Conservation (phyloP, 92 coral and sea anemone genomes). For the Epizoanthus rinbou region DNA sequence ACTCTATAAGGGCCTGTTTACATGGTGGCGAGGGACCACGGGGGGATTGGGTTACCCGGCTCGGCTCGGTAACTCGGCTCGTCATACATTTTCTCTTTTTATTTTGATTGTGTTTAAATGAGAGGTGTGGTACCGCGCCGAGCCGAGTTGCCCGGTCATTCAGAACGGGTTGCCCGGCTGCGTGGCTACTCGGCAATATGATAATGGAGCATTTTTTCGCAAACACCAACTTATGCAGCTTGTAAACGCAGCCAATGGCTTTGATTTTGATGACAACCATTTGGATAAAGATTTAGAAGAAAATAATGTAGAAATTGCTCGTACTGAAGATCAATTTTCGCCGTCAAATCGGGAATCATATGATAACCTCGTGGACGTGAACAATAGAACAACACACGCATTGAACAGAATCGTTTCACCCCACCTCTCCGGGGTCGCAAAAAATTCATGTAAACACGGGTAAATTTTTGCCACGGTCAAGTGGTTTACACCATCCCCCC, state of each 20-base stretch:
- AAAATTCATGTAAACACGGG: background rate
- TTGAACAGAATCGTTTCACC: background rate
- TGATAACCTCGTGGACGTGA: constrained; percentile 16
- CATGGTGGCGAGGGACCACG: constrained; percentile 8
- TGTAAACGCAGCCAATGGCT: background rate
- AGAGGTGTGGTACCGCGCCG: background rate
- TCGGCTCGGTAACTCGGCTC: background rate
- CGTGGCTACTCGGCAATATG: background rate
- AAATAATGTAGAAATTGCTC: constrained; percentile 1
- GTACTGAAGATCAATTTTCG: background rate
- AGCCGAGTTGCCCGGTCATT: constrained; percentile 4
- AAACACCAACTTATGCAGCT: background rate
- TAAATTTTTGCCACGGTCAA: background rate
- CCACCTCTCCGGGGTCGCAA: background rate
- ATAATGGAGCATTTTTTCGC: constrained; percentile 1
- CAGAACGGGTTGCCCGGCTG: background rate
- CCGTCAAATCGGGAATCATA: constrained; percentile 17
- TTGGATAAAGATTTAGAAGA: constrained; percentile 13
- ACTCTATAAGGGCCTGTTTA: constrained; percentile 25
- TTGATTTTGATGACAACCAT: background rate
- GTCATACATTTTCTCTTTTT: constrained; percentile 22
- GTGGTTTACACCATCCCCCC: background rate
- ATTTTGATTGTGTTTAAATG: background rate
- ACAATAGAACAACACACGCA: background rate
- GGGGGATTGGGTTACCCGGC: constrained; percentile 9